Evolutionary conservation across 2,113 vertebrate species (phyloP).

Genomic region (Podarcis muralis): DNA sequence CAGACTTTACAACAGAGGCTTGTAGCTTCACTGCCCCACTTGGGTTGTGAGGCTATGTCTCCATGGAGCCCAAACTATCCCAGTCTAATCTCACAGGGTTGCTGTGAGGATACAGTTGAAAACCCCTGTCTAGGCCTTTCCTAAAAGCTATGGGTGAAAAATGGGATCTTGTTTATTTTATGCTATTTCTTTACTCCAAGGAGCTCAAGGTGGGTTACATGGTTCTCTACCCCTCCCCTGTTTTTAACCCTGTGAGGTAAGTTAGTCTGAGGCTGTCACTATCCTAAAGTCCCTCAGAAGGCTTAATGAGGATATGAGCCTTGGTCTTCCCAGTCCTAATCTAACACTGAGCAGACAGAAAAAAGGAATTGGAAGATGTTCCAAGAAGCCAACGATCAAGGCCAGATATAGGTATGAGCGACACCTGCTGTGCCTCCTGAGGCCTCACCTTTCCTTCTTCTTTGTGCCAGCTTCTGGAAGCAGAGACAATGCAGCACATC

Average conservation of each 20-base stretch:
- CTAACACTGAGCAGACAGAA: neutral
- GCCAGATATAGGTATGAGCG: neutral
- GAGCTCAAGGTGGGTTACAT: neutral
- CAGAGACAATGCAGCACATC: constrained; percentile 97
- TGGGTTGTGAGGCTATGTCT: neutral
- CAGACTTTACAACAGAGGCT: neutral
- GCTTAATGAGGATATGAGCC: neutral
- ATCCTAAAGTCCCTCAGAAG: neutral
- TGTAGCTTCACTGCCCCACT: neutral
- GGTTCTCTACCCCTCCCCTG: neutral
- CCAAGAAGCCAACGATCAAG: neutral
- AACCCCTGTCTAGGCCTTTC: neutral
- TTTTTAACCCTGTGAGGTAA: neutral
- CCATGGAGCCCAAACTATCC: neutral
- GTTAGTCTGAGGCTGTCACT: neutral
- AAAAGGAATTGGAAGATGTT: neutral
- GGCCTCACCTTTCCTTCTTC: neutral
- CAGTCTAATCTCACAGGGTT: neutral
- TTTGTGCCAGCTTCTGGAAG: constrained; percentile 85
- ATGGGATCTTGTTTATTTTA: neutral
- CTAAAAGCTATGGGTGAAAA: neutral
- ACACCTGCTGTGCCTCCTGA: accelerated
- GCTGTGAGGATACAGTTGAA: neutral
- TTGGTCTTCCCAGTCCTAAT: neutral
- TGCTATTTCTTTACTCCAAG: neutral